Conservation (phyloP, 2,888 invertebrate species). For the Siphlonurus alternatus region DNA sequence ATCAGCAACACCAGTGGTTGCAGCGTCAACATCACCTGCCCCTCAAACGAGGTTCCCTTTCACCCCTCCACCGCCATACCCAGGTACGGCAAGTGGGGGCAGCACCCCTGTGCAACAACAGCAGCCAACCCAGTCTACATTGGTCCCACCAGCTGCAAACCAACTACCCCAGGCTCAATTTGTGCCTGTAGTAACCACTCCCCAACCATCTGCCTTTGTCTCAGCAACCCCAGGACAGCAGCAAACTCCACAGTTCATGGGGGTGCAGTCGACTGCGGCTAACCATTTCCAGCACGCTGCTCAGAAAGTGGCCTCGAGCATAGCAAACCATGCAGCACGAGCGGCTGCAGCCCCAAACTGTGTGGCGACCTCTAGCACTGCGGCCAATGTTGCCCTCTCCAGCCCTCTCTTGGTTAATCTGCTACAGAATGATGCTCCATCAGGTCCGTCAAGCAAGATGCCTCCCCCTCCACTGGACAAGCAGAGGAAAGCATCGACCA, state of each 20-base stretch:
- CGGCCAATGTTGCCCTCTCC: conserved; percentile 49
- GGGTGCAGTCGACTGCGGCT: conserved; percentile 1
- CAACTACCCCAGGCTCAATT: conserved; percentile 23
- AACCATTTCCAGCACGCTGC: background rate
- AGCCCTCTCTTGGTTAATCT: conserved; percentile 84
- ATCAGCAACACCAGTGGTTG: conserved; percentile 12
- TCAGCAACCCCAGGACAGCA: conserved; percentile 20
- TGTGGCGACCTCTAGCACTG: conserved; percentile 18
- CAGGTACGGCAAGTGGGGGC: conserved; percentile 11
- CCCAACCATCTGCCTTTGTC: conserved; percentile 21
- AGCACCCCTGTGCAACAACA: conserved; percentile 10
- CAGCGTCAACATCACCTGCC: conserved; percentile 4
- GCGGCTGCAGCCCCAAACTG: conserved; percentile 1
- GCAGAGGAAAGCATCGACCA: conserved; percentile 18
- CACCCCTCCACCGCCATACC: conserved; percentile 18
- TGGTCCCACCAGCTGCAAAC: conserved; percentile 22
- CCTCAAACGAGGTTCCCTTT: conserved; percentile 8
- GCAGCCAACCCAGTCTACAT: conserved; percentile 25
- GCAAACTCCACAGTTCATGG: conserved; percentile 17
- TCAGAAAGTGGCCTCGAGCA: conserved; percentile 8
- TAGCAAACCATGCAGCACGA: conserved; percentile 5
- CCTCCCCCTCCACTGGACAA: conserved; percentile 11
- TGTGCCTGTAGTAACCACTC: conserved; percentile 21
- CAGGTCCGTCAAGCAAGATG: conserved; percentile 12
- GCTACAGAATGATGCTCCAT: conserved; percentile 59